Conservation (phyloP, 2,888 invertebrate species). For the Ischnura elegans region DNA sequence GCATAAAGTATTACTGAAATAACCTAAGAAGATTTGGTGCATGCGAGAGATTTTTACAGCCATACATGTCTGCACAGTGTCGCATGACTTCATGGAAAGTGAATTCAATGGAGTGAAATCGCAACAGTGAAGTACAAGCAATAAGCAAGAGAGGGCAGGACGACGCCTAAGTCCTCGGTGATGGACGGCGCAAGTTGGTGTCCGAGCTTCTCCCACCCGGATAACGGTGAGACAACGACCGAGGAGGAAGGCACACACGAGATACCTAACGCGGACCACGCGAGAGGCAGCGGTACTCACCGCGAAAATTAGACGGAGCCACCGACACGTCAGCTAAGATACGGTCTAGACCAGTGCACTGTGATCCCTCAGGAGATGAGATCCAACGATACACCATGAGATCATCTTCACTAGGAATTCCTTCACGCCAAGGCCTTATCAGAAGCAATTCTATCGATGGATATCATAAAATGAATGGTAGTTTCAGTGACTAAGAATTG, state of each 20-base stretch:
- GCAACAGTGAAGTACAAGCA: background rate
- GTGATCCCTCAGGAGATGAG: too few relatives aligned
- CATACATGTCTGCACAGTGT: background rate
- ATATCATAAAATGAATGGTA: too few relatives aligned
- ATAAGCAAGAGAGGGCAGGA: background rate
- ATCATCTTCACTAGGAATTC: too few relatives aligned
- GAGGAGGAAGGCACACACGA: background rate
- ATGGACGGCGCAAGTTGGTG: background rate
- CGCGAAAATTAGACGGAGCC: too few relatives aligned
- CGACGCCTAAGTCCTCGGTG: background rate
- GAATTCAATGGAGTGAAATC: background rate
- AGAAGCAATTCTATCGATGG: too few relatives aligned
- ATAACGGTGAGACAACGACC: constrained; percentile 2
- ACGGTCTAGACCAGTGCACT: too few relatives aligned
- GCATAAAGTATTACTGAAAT: too few relatives aligned
- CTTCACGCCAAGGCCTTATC: too few relatives aligned
- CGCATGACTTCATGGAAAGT: background rate
- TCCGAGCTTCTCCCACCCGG: background rate
- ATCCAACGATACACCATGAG: too few relatives aligned
- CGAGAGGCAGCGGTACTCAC: background rate
- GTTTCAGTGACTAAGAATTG: too few relatives aligned
- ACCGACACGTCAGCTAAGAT: too few relatives aligned
- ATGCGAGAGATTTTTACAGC: background rate
- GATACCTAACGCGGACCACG: background rate
- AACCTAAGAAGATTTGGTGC: too few relatives aligned